A percentile compares a stretch with the other conserved stretches of the same genome.
Evolutionary conservation across 1,140 invertebrate genomes (phyloP).

Genomic region (Leguminivora glycinivorella): DNA sequence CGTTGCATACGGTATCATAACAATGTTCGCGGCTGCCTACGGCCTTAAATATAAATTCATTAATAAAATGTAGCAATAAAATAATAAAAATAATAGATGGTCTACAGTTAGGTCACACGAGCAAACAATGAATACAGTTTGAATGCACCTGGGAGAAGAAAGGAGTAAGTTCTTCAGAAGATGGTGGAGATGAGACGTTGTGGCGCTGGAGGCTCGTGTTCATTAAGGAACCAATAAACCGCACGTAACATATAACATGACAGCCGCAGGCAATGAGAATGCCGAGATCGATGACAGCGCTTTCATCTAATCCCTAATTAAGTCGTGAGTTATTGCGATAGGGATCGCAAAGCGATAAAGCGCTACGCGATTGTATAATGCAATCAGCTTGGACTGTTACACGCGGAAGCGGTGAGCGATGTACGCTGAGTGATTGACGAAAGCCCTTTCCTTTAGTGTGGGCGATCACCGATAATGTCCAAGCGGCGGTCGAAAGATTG

Average conservation of each 20-base stretch:
- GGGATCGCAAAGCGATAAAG: constrained; percentile 32
- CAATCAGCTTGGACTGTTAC: constrained; percentile 6
- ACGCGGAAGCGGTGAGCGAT: constrained; percentile 29
- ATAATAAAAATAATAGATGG: constrained; percentile 51
- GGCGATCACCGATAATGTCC: constrained; percentile 63
- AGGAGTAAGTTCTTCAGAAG: neutral
- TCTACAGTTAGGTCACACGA: constrained; percentile 58
- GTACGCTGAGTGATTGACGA: constrained; percentile 43
- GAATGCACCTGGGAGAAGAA: neutral
- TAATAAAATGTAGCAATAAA: constrained; percentile 45
- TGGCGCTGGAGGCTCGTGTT: constrained; percentile 26
- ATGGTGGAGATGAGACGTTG: neutral
- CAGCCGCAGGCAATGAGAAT: constrained; percentile 51
- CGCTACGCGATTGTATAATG: constrained; percentile 19
- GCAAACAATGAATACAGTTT: constrained; percentile 57
- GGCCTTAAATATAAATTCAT: constrained; percentile 34
- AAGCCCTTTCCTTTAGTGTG: constrained; percentile 45
- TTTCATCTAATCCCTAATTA: constrained; percentile 57
- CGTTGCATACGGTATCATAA: constrained; percentile 68
- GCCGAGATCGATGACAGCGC: constrained; percentile 46
- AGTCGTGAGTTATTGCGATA: constrained; percentile 51
- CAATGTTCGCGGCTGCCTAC: constrained; percentile 36
- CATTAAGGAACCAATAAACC: constrained; percentile 62
- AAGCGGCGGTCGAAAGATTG: constrained; percentile 55
- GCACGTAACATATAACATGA: constrained; percentile 37